Base-by-base conservation (phyloP, 1,140 invertebrate genomes). In the Drosophila sp. region DNA sequence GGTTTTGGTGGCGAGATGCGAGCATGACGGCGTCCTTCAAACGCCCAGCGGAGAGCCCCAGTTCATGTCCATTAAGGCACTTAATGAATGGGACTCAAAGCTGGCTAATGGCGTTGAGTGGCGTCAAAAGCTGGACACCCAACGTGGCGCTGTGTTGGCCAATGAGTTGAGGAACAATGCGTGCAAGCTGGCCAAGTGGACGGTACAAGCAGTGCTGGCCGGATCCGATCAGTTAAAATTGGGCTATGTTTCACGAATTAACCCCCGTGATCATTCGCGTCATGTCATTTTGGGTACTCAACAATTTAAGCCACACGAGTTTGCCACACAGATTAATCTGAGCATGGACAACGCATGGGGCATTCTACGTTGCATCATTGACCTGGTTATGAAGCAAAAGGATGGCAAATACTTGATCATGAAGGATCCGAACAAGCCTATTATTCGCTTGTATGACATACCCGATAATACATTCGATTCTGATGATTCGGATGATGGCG, bases 291-390 rank as follows among this genome's bases (percentile, higher is more conserved):
- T 99, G 34, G 98, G 98, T 25, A 99, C 98, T 4, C 98, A 99
- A 92, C 98, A 99, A 92, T 99, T 99, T 92, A 99, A 98, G 90
- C 99, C 99, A 2, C 96, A 96, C 81, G 99, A 99, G 93, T 99
- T 99, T 93, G 98, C 98, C 6, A 97, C 97, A 3, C 99, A 99
- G 93, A 99, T 99, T 82, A 99, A 99, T 93, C 93, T 99, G 70
- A 99, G 98, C 90, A 98, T 99, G 98, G 99, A 99, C 91, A 99
- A 99, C 92, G 98, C 97, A 1, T 99, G 99, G 99, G 99, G 98
- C 69, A 97, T 99, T 56, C 92, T 99, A n/a, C 94, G 98, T 4
- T 99, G 98, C 91, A 98, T 99, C 76, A 97, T 99, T 89, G 98
- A 99, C 91, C 96, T 98, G 65, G 98, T 98, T 77, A 98, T 99